Base-by-base conservation (phyloP, 2,888 invertebrate genomes). In the Dicranocentrus wangi region DNA sequence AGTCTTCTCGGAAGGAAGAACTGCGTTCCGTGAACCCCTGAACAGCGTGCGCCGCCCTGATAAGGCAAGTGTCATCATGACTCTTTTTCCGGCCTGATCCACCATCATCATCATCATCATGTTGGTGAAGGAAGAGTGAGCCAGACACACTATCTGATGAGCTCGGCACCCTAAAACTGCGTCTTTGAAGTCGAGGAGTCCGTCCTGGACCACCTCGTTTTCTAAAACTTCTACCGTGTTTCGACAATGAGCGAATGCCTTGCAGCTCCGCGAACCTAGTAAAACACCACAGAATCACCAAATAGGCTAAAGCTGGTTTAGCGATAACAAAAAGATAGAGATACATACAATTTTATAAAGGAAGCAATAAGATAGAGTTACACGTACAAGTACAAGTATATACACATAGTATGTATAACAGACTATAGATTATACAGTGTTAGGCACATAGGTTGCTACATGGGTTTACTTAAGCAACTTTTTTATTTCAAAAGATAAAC, bases 171-270 rank as follows among this genome's bases (percentile, higher is more conserved):
- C 76, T 82, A 82, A 82, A 82, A 82, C 84, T 82, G 75, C 83
- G 81, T 78, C 81, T 82, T 72, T 84, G 82, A 81, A 82, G 84
- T 58, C 84, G 84, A 81, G 84, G 82, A 75, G 82, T 61, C 78
- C 84, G 82, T 21, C 75, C 79, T 32, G 82, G 79, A 80, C 82
- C 63, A 58, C 82, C 81, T 82, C 81, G 82, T 76, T 78, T 84
- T 84, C 78, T 80, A 42, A 82, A 82, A 81, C 84, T 84, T 84
- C 82, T 84, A 84, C 72, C 71, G 63, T 63, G 27, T 71, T 81
- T 81, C 51, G 81, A 55, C 27, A 71, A 81, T 66, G 81, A 76
- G 65, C 71, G 81, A 81, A 76, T 76, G 75, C 75, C 75, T 65
- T 75, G 81, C 15, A 81, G 71, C 75, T 81, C 81, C 81, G 81